phyloP scores from a whole-genome alignment of 2,797 vertebrate species.

The Silurus aristotelis region DNA sequence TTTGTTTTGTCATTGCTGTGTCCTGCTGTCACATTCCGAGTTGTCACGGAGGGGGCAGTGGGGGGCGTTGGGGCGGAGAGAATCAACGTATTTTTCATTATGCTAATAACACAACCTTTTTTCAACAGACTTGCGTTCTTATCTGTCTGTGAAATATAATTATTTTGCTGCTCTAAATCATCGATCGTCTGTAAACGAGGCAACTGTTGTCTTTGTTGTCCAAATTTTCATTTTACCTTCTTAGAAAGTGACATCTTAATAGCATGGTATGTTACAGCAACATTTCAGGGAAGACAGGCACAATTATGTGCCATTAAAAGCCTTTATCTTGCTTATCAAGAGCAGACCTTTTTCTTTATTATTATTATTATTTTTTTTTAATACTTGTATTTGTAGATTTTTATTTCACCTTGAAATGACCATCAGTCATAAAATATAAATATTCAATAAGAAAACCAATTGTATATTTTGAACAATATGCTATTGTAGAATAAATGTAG shows the following conservation, averaged over 20 bases:
- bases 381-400: neutral
- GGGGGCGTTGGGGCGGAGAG: no score
- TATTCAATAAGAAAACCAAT: neutral
- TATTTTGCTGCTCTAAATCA: constrained; percentile 33
- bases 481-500: neutral
- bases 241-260: constrained; percentile 47
- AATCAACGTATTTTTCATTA: constrained; percentile 9
- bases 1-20: neutral
- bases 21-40: neutral
- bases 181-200: constrained; percentile 44
- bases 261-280: constrained; percentile 38
- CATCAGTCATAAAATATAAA: neutral
- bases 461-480: neutral
- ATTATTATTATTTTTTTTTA: neutral
- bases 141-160: constrained; percentile 35
- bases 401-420: neutral
- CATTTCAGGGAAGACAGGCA: constrained; percentile 39
- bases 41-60: neutral
- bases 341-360: neutral
- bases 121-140: constrained; percentile 9
- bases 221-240: constrained; percentile 51
- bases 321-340: constrained; percentile 43
- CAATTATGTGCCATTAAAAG: constrained; percentile 50
- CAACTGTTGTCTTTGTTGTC: constrained; percentile 49
- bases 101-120: constrained; percentile 23